Base-by-base conservation (phyloP, 2,113 vertebrate genomes). In the Phyllostomus discolor region DNA sequence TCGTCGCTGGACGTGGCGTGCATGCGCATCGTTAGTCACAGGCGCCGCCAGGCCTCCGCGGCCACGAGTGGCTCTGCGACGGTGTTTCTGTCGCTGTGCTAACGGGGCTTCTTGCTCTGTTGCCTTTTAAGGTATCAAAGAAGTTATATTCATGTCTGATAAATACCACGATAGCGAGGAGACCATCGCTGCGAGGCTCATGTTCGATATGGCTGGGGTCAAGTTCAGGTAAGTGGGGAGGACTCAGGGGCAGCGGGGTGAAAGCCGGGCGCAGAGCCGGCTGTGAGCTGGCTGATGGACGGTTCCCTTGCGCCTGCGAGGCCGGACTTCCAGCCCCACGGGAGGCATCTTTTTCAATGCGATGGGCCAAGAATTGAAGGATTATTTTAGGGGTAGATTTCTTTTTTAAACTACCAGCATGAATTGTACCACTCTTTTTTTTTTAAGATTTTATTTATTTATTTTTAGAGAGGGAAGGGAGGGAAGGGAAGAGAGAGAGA, bases 71-170 rank as follows among this genome's bases (percentile, higher is more conserved):
- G 26, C 28, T 28, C 28, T 64, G 4, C 15, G 28, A 26, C 14
- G 2, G 26, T 10, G 24, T 81, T 46, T 48, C 26, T 73, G 0
- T 64, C 28, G 31, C 5, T 46, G 0, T 54, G 33, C 59, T 97
- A 91, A 93, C 35, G 20, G 67, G 90, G 88, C 84, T 96, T 89
- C 88, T 94, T 90, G 90, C 43, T 6, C 0, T 59, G 4, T 94
- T 87, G 67, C 76, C 72, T 93, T 82, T 97, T 52, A 98, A 99
- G 99, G 99, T 96, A 99, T 99, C 95, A 99, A 98, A 95, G 99
- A 99, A 92, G 99, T 99, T 62, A 98, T 99, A 96, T 99, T 98
- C 98, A 98, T 99, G 97, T 99, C 99, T 15, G 99, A 99, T 97
- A 99, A 99, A 92, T 99, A 99, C 92, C 99, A 99, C 0, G 98